phyloP scores from a whole-genome alignment of 2,888 invertebrate species.

The Drosophila imparisetae region DNA sequence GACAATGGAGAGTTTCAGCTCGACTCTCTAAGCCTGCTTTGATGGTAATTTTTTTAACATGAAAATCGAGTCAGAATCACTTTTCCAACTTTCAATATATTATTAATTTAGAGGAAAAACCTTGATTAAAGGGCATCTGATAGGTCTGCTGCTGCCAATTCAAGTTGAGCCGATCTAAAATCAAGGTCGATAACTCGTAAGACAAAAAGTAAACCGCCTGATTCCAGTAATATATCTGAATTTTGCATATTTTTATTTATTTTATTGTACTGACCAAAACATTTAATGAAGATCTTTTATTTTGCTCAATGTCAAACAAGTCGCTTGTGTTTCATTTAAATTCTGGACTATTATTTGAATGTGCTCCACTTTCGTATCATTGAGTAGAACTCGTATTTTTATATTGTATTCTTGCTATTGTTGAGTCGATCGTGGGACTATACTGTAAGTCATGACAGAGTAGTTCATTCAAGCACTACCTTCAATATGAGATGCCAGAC shows the following conservation, averaged over 20 bases:
- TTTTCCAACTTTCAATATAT: not conserved
- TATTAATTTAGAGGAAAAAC: accelerated
- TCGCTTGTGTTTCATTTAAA: too few species aligned
- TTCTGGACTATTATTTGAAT: not conserved
- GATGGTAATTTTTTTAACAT: too few species aligned
- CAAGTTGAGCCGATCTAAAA: not conserved
- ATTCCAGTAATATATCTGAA: not conserved
- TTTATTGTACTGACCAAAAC: not conserved
- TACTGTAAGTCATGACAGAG: not conserved
- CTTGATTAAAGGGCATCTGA: accelerated
- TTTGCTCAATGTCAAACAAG: not conserved
- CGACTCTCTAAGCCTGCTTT: too few species aligned
- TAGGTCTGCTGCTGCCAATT: not conserved
- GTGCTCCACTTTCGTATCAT: not conserved
- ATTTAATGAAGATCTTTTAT: not conserved
- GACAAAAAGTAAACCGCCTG: accelerated
- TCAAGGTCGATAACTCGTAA: not conserved
- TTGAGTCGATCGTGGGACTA: not conserved
- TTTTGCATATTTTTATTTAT: not conserved
- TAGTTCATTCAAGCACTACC: not conserved
- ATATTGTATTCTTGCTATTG: not conserved
- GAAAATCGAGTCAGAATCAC: not conserved
- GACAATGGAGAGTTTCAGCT: too few species aligned
- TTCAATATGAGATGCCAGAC: not conserved
- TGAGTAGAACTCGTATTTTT: not conserved